Base-by-base conservation (phyloP, 2,113 vertebrate species). In the Nesogale talazaci region DNA sequence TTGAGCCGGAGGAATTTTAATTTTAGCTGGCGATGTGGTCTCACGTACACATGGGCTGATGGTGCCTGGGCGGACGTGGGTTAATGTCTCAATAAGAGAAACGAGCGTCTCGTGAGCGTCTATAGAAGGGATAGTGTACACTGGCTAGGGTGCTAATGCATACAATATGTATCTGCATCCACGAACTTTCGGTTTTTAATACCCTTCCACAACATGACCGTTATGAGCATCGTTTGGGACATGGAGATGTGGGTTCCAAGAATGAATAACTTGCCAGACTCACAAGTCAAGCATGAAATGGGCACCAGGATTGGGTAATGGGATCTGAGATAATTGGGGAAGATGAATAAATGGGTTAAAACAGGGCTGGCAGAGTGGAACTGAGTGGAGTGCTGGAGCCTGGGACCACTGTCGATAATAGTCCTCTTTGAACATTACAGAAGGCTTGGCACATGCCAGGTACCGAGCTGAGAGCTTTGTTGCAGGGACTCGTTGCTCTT, bases 271-370 rank as follows among this genome's bases (percentile, higher is more conserved):
- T 87, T 92, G 87, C 85, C 69, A 72, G 70, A 72, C 12, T 61
- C 91, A 96, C 81, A 94, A 92, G 94, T 94, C 69, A 91, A 94
- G 74, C 31, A 85, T 80, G 82, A 82, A 79, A 90, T 87, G 40
- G 93, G 87, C 67, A 38, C 91, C 69, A 31, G 78, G 46, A 83
- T 75, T 89, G 69, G 93, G 65, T 91, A 79, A 93, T 6, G 34
- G 91, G 9, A 42, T 40, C 69, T 61, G 57, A 74, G 89, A 76
- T 82, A 75, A 87, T 87, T 84, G 95, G 89, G 65, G 84, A 89
- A 87, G 94, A 95, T 86, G 88, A 72, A 94, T 88, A 85, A 72
- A 90, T 89, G 94, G 89, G 81, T 96, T 87, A 89, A 61, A 80
- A 34, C 34, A 59, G 78, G 85, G 31, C 46, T 69, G 93, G 89